A percentile compares a stretch with the other conserved stretches of the same genome.
phyloP scores from a whole-genome alignment of 2,888 invertebrate genomes.

The Plutella xylostella region DNA sequence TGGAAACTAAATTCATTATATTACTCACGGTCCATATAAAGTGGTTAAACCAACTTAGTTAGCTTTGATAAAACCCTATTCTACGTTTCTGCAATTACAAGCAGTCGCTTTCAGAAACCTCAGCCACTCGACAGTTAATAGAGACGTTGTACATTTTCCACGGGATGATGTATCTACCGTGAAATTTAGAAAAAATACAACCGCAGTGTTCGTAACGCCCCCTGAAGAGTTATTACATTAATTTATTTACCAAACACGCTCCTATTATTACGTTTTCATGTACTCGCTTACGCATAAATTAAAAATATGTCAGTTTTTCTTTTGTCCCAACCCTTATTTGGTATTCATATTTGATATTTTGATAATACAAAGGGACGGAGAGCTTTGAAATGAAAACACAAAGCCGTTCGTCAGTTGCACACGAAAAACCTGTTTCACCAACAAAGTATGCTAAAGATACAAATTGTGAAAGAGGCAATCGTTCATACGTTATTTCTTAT shows the following conservation, averaged over 20 bases:
- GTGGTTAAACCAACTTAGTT: too few relatives aligned
- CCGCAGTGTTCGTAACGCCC: constrained; percentile 46
- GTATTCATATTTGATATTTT: constrained; percentile 69
- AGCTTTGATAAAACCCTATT: too few relatives aligned
- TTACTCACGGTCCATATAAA: too few relatives aligned
- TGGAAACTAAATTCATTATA: too few relatives aligned
- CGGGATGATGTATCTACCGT: constrained; percentile 58
- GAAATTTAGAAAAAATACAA: constrained; percentile 63
- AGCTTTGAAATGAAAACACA: constrained; percentile 57
- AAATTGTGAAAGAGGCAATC: constrained; percentile 68
- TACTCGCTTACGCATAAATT: constrained; percentile 66
- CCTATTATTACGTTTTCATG: constrained; percentile 68
- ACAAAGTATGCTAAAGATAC: constrained; percentile 63
- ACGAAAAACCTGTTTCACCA: constrained; percentile 63
- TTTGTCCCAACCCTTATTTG: constrained; percentile 68
- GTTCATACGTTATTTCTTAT: constrained; percentile 54
- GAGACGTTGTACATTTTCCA: constrained; percentile 57
- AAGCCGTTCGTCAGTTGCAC: constrained; percentile 44
- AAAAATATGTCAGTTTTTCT: constrained; percentile 65
- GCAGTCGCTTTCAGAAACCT: constrained; percentile 17
- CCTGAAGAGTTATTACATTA: constrained; percentile 59
- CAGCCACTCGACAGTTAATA: constrained; percentile 37
- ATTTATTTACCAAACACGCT: constrained; percentile 68
- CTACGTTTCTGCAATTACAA: too few relatives aligned
- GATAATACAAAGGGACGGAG: constrained; percentile 62